phyloP scores from a whole-genome alignment of 2,797 vertebrate species.

The Eremophila alpestris region DNA sequence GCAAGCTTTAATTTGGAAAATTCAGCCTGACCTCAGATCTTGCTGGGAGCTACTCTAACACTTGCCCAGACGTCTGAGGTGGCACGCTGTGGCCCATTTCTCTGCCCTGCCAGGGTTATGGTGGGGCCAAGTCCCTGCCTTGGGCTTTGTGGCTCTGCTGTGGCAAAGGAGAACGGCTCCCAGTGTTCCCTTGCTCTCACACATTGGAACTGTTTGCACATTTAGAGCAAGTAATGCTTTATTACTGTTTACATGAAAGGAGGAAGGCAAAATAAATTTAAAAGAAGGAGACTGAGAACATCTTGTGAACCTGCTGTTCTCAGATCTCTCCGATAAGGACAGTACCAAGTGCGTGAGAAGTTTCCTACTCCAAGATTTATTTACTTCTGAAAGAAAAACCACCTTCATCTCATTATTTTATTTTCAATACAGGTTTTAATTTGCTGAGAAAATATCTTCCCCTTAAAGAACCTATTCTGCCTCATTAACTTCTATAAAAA shows the following conservation, averaged over 20 bases:
- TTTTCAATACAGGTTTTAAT: conserved; percentile 68
- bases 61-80: not conserved
- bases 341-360: conserved; percentile 55
- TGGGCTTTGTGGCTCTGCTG: not conserved
- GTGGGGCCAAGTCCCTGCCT: not conserved
- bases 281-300: not conserved
- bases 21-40: not conserved
- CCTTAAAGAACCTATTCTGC: conserved; percentile 71
- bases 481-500: conserved; percentile 70
- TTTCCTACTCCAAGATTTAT: conserved; percentile 61
- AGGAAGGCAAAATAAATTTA: not conserved
- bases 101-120: not conserved
- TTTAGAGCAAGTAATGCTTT: conserved; percentile 30
- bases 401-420: conserved; percentile 63
- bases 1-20: not conserved
- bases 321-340: conserved; percentile 41
- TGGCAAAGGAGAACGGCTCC: not conserved
- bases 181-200: not conserved
- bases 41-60: not conserved
- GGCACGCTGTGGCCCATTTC: not conserved
- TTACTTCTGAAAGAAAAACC: conserved; percentile 66
- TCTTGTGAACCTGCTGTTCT: conserved; percentile 23
- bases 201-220: not conserved
- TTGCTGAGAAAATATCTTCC: conserved; percentile 71
- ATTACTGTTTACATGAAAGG: conserved; percentile 10